Evolutionary conservation across 1,140 invertebrate species (phyloP).

Genomic region (Nasonia vitripennis): DNA sequence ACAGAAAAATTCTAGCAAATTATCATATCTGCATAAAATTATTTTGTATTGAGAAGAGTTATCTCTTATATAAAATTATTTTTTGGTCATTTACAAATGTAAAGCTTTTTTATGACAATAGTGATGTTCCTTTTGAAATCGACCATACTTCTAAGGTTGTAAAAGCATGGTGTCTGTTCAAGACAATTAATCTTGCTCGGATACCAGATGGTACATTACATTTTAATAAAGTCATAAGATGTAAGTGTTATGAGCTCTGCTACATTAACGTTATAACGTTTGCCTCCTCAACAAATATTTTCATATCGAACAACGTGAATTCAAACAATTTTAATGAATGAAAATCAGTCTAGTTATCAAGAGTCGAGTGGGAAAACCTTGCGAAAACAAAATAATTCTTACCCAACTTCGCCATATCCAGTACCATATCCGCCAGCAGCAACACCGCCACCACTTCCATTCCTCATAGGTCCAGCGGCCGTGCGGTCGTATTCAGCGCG

Average conservation of each 20-base stretch:
- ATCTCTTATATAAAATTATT: too few relatives aligned
- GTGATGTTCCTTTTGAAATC: constrained; percentile 42
- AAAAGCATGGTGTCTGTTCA: constrained; percentile 71
- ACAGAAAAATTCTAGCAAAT: too few relatives aligned
- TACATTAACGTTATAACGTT: too few relatives aligned
- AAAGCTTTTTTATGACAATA: background rate
- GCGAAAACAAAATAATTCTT: constrained; percentile 46
- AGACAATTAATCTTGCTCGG: constrained; percentile 68
- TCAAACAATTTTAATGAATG: too few relatives aligned
- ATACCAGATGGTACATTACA: constrained; percentile 54
- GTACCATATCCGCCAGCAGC: constrained; percentile 70
- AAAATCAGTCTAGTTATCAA: background rate
- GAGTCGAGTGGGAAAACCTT: background rate
- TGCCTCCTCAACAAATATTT: too few relatives aligned
- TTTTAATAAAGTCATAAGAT: constrained; percentile 59
- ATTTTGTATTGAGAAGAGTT: too few relatives aligned
- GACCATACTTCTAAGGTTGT: constrained; percentile 38
- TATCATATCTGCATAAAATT: too few relatives aligned
- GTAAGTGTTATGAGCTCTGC: constrained; percentile 17
- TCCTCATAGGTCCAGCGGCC: constrained; percentile 72
- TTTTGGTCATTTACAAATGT: too few relatives aligned
- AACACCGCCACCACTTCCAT: constrained; percentile 70
- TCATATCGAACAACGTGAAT: too few relatives aligned
- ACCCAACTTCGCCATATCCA: constrained; percentile 72
- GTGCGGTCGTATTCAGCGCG: constrained; percentile 72